Evolutionary conservation across 2,797 vertebrate species (phyloP), one percentile per base, ranked within the genome.

Genomic region (Huso huso): DNA sequence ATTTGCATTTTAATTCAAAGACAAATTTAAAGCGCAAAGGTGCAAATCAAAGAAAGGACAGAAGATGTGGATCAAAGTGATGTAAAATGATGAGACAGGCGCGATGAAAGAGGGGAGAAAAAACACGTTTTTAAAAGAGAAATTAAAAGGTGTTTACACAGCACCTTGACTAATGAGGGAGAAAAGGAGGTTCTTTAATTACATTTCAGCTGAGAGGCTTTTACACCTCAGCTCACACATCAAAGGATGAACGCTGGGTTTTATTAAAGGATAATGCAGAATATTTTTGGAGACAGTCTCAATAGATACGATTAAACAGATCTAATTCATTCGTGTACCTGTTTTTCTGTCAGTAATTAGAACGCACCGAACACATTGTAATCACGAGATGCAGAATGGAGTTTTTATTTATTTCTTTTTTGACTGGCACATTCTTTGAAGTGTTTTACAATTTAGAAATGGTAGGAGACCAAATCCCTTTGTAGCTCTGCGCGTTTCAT

Each of bases 31-130:
- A 83, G 82, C 80, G 76, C 75, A 73, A 76, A 84, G 83, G 83
- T 82, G 85, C 79, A 83, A 37, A 88, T 89, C 86, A 84, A 84
- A 87, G 78, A 76, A 78, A 74, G 80, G 81, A 77, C 73, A 78
- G 78, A 72, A 71, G 73, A 83, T 80, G 76, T 67, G 81, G 86
- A 90, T 92, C 87, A 91, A 87, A 93, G 83, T 71, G 74, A 87
- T 78, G 78, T 81, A 79, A 87, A 85, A 74, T 75, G 79, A 73
- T 70, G 71, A 68, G 82, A 86, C 83, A 86, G 74, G 79, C 74
- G 75, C 90, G 89, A 94, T 94, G 89, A 93, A 92, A 93, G 90
- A 77, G 83, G 78, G 77, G 80, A 86, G 90, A 90, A 88, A 86
- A 83, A 78, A 85, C 84, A 86, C 77, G 74, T 77, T 83, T 84